phyloP scores from a whole-genome alignment of 1,140 invertebrate genomes.

The Bactericera cockerelli region DNA sequence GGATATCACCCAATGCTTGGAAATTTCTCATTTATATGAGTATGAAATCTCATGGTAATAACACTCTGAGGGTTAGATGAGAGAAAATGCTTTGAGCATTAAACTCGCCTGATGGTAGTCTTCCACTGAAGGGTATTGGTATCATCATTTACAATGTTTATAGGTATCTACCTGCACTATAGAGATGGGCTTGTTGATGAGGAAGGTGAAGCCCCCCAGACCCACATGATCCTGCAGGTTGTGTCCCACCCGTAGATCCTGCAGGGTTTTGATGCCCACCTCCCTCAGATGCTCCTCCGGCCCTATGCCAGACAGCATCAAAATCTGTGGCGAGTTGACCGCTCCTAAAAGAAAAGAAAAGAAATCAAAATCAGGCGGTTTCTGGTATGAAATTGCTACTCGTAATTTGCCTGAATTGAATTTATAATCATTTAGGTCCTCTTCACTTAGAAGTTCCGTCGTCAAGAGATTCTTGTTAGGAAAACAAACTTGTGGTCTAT shows the following conservation, averaged over 20 bases:
- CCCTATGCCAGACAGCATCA: slow-evolving; percentile 66
- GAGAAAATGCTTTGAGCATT: too few relatives aligned
- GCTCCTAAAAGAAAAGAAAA: slow-evolving; percentile 48
- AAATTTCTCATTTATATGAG: too few relatives aligned
- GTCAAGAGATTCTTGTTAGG: too few relatives aligned
- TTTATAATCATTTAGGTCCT: too few relatives aligned
- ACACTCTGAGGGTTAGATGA: too few relatives aligned
- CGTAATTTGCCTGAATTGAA: neutral
- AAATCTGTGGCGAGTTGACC: slow-evolving; percentile 75
- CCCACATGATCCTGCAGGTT: slow-evolving; percentile 84
- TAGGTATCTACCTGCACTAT: slow-evolving; percentile 47
- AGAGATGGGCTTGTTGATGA: slow-evolving; percentile 57
- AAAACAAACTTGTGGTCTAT: too few relatives aligned
- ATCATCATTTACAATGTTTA: too few relatives aligned
- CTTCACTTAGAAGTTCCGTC: too few relatives aligned
- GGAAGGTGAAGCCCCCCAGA: slow-evolving; percentile 65
- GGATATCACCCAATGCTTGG: too few relatives aligned
- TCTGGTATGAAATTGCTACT: slow-evolving; percentile 49
- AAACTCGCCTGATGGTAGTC: too few relatives aligned
- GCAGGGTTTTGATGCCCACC: slow-evolving; percentile 46
- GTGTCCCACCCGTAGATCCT: slow-evolving; percentile 57
- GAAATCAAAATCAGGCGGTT: neutral
- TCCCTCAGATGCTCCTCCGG: slow-evolving; percentile 21
- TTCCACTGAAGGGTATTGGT: too few relatives aligned
- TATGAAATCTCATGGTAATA: too few relatives aligned